These are phyloP conservation scores for Neodiprion lecontei DNA, from an alignment of 1,140 invertebrate genomes.

Conservation along the genomic window DNA sequence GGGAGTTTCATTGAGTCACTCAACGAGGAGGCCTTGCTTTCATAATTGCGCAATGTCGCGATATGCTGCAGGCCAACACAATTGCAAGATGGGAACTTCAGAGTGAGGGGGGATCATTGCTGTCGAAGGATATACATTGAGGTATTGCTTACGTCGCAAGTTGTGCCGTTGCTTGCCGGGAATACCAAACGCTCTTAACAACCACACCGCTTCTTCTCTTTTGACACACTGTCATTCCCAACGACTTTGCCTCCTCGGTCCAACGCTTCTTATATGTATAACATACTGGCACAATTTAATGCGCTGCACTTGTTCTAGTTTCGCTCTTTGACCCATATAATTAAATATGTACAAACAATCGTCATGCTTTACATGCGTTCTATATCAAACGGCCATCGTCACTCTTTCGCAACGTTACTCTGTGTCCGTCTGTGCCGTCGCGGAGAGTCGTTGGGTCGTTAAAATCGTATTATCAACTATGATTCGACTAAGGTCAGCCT, in stretches of 20 bases:
- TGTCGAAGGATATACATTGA: not conserved
- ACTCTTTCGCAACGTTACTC: no score
- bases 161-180: not conserved
- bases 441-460: no score
- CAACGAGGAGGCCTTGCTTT: conserved; percentile 25
- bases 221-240: not conserved
- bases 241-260: no score
- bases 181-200: not conserved
- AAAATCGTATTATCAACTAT: not conserved
- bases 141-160: not conserved
- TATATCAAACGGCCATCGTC: no score
- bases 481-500: not conserved
- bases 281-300: no score
- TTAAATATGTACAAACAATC: no score
- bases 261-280: no score
- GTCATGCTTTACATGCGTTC: no score
- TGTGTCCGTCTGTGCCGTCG: no score
- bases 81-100: conserved; percentile 13
- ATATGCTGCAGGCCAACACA: conserved; percentile 26
- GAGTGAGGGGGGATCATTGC: conserved; percentile 19
- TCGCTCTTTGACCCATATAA: no score
- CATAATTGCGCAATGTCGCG: conserved; percentile 32
- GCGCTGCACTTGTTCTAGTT: no score
- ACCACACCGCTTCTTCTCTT: not conserved
- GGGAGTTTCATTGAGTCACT: conserved; percentile 24